Conservation (phyloP, 2,888 invertebrate genomes). For the Xanthia togata region DNA sequence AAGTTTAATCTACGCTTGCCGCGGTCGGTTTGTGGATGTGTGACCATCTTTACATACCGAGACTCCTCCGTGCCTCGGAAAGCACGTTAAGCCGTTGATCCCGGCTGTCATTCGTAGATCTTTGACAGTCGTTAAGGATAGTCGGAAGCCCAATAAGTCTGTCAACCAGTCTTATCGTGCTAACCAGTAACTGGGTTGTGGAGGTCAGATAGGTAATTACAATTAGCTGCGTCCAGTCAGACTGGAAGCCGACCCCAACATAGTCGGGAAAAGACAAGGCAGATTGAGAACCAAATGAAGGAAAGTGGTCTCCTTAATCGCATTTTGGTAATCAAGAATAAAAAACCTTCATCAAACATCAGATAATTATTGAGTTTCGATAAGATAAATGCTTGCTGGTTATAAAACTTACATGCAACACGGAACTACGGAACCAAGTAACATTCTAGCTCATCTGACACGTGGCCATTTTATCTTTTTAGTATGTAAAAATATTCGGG, state of each 20-base stretch:
- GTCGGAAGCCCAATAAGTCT: background rate
- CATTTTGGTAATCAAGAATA: background rate
- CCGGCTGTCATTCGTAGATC: too few species aligned
- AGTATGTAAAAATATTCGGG: slow-evolving; percentile 64
- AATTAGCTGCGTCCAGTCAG: background rate
- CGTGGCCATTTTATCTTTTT: slow-evolving; percentile 42
- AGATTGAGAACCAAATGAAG: background rate
- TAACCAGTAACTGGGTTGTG: background rate
- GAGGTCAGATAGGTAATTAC: background rate
- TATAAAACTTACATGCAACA: background rate
- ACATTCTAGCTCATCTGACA: background rate
- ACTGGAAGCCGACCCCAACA: background rate
- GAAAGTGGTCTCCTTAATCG: background rate
- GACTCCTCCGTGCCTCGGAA: background rate
- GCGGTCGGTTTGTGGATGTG: background rate
- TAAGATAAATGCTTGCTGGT: background rate
- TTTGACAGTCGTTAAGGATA: too few species aligned
- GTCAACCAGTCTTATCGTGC: background rate
- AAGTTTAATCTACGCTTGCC: background rate
- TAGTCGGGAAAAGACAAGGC: background rate
- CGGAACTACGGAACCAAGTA: slow-evolving; percentile 35
- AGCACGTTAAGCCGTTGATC: background rate
- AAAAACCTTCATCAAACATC: background rate
- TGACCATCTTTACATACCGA: background rate
- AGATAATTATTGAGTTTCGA: too few species aligned